These are phyloP conservation scores for Malurus splendens DNA, from an alignment of 2,797 vertebrate genomes.

Conservation along the genomic window DNA sequence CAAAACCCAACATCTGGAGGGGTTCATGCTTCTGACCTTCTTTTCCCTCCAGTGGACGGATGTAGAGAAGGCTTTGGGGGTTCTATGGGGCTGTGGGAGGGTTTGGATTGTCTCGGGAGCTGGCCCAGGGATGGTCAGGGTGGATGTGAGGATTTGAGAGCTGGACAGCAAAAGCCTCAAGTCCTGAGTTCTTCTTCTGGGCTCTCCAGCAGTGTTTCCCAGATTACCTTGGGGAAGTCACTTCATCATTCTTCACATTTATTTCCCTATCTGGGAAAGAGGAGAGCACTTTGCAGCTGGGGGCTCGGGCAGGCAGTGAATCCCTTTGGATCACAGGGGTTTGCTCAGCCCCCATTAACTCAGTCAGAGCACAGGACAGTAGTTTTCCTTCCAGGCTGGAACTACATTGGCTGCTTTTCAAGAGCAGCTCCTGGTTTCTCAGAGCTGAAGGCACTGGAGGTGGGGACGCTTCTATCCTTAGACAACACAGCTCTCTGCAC, in stretches of 20 bases:
- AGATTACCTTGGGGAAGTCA: background rate
- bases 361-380: background rate
- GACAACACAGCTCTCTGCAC: background rate
- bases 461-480: background rate
- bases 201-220: background rate
- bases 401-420: background rate
- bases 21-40: background rate
- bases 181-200: background rate
- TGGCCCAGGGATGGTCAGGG: background rate
- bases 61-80: background rate
- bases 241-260: background rate
- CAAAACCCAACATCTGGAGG: background rate
- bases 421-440: background rate
- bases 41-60: background rate
- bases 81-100: rapidly evolving
- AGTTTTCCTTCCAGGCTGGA: background rate
- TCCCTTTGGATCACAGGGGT: background rate
- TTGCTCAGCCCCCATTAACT: background rate
- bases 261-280: background rate
- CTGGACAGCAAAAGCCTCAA: background rate
- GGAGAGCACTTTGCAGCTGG: background rate
- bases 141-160: background rate
- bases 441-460: background rate
- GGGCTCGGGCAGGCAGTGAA: background rate
- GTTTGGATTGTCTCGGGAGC: background rate